Percentiles rank a stretch among this genome's conserved stretches.
These are phyloP conservation scores for Ennomos fuscantarius DNA, from an alignment of 2,888 invertebrate species.

Conservation along the genomic window DNA sequence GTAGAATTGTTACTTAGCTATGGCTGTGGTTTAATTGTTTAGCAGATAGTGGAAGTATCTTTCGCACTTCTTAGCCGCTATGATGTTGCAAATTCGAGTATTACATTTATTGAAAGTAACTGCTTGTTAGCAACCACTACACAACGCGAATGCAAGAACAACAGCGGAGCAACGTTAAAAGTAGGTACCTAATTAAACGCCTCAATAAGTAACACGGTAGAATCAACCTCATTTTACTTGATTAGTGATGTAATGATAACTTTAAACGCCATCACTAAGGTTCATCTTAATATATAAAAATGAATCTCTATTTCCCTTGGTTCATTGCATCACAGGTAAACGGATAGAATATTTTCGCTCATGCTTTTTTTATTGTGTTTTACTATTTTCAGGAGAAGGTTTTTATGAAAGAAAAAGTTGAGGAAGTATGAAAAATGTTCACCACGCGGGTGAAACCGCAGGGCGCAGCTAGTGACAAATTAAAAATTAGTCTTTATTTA, in stretches of 20 bases:
- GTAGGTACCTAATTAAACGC: constrained; percentile 12
- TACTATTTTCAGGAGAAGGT: no score
- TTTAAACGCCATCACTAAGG: constrained; percentile 5
- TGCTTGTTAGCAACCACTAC: constrained; percentile 16
- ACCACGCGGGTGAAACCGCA: no score
- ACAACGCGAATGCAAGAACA: constrained; percentile 15
- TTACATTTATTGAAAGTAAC: constrained; percentile 30
- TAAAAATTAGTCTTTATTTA: no score
- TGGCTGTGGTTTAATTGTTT: constrained; percentile 18
- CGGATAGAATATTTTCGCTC: no score
- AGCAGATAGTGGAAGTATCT: constrained; percentile 15
- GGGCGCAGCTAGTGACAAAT: no score
- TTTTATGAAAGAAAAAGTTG: no score
- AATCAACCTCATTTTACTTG: constrained; percentile 27
- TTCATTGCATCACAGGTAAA: no score
- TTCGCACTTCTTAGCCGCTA: constrained; percentile 9
- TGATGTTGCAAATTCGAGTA: constrained; percentile 19
- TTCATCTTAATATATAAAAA: no score
- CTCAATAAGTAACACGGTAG: constrained; percentile 32
- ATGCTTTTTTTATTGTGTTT: no score
- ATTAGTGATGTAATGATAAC: constrained; percentile 23
- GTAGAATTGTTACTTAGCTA: background rate
- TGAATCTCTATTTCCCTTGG: no score
- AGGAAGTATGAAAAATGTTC: no score
- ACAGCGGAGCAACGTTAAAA: constrained; percentile 8